Evolutionary conservation across 2,113 vertebrate genomes (phyloP), one percentile per base, ranked within the genome.

Genomic region (Cryptomyrus ogoouensis): DNA sequence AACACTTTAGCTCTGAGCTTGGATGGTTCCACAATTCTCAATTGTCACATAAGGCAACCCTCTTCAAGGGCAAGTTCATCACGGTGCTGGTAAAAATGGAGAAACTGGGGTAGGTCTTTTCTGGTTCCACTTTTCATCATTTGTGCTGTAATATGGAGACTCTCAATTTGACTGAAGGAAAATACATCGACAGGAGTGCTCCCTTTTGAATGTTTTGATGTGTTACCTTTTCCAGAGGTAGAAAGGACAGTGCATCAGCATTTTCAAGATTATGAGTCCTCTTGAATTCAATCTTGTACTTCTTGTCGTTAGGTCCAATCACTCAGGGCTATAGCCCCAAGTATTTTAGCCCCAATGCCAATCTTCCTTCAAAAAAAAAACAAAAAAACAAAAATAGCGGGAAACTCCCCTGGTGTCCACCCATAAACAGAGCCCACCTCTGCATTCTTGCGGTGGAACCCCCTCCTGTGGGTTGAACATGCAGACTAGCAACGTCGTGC

Each of bases 151-250:
- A 90, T 66, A 39, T 53, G 74, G 5, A 88, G 49, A 50, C 80
- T 47, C 19, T 89, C 58, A n/a, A 88, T 74, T 46, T 88, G 84
- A 39, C 1, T 84, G 3, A 88, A 5, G 17, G 70, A 70, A 89
- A 89, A 88, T 46, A 89, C 42, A 52, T 88, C 84, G 24, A 88
- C 6, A 15, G 85, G 42, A 80, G 42, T 24, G 21, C 46, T 84
- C 42, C 46, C 13, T 46, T 53, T 47, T 87, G 84, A 27, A 90
- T 46, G 44, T 42, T 46, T 83, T 47, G 42, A 24, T 21, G 80
- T 8, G 44, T 84, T 46, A 47, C 80, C 3, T 46, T 47, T 47
- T 47, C 80, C 77, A 83, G 77, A 42, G 15, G 77, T 83, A 42
- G 77, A 44, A 19, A 6, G 39, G 15, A 83, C 39, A 42, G 19